Conservation (phyloP, 2,797 vertebrate genomes). For the Melanotaenia trifasciata region DNA sequence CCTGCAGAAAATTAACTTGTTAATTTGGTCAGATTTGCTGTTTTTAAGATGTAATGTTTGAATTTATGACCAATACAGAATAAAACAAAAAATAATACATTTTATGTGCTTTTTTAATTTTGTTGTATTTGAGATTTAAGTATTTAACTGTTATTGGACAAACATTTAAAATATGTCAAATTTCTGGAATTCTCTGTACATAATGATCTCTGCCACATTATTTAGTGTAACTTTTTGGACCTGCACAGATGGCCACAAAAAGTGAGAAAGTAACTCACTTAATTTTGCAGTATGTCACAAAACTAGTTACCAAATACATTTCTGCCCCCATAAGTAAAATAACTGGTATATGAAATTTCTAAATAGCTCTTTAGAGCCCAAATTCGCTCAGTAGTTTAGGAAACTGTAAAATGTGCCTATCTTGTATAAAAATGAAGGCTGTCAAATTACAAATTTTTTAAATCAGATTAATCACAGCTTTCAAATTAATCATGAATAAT, state of each 20-base stretch:
- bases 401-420: too few species aligned
- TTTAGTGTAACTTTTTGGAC: not conserved
- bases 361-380: too few species aligned
- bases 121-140: not conserved
- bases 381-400: too few species aligned
- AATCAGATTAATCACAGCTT: too few species aligned
- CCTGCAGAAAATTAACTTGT: conserved; percentile 26
- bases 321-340: too few species aligned
- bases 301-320: too few species aligned
- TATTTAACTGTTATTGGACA: not conserved
- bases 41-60: conserved; percentile 64
- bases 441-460: too few species aligned
- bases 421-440: too few species aligned
- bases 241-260: not conserved
- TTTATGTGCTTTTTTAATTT: not conserved
- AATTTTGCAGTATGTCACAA: too few species aligned
- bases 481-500: too few species aligned
- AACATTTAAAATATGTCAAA: not conserved
- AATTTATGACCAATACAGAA: conserved; percentile 52
- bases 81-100: conserved; percentile 32
- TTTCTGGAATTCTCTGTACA: not conserved
- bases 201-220: not conserved
- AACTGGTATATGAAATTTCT: too few species aligned
- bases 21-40: conserved; percentile 57
- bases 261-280: not conserved